Conservation (phyloP, 2,113 vertebrate species). For the Ceratotherium simum region DNA sequence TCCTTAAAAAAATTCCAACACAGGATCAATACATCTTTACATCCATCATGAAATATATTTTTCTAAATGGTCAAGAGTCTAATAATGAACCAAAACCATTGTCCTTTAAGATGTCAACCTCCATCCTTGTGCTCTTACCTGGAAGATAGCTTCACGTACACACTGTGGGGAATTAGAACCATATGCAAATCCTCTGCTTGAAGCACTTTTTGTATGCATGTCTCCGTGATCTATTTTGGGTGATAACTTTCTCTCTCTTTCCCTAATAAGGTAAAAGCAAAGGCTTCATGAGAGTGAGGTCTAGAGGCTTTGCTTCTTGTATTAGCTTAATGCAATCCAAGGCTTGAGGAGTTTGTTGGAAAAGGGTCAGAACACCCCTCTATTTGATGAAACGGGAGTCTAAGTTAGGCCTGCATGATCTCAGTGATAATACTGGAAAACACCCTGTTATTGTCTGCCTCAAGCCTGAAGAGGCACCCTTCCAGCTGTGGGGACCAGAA, state of each 20-base stretch:
- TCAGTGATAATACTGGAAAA: neutral
- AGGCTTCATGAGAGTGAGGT: neutral
- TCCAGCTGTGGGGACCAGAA: neutral
- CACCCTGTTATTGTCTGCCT: neutral
- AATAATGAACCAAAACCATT: neutral
- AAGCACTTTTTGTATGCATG: neutral
- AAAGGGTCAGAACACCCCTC: neutral
- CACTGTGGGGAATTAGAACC: neutral
- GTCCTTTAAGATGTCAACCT: neutral
- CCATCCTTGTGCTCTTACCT: neutral
- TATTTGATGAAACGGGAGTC: neutral
- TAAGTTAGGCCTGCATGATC: neutral
- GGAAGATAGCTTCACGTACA: neutral
- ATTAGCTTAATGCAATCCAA: neutral
- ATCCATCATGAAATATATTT: neutral
- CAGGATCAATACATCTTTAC: neutral
- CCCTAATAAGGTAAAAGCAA: slow-evolving; percentile 9
- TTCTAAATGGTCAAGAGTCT: neutral
- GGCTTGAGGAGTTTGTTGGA: neutral
- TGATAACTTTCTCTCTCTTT: neutral
- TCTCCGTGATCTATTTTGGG: neutral
- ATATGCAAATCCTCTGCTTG: neutral
- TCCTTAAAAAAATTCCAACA: neutral
- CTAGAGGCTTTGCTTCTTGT: neutral
- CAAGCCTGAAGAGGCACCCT: neutral